Evolutionary conservation across 2,113 vertebrate species (phyloP), one percentile per base, ranked within the genome.

Genomic region (Zingel zingel): DNA sequence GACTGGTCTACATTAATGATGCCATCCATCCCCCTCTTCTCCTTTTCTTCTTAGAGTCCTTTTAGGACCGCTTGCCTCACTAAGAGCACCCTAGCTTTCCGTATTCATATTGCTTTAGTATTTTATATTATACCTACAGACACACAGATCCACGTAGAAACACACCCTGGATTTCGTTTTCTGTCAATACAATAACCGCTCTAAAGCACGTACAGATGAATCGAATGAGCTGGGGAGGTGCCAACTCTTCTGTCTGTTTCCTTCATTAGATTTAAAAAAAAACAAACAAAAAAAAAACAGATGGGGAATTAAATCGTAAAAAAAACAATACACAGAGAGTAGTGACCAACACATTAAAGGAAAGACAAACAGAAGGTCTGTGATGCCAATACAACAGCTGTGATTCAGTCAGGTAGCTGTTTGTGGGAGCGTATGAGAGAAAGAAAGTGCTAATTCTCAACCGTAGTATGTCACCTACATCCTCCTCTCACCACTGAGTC

Each of bases 401-500:
- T 70, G 76, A 82, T 45, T 23, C 18, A 59, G 54, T 53, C 50
- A 82, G 59, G 79, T 73, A 30, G 36, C 45, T 48, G 73, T 33
- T 21, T 76, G 53, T 50, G 14, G 65, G 77, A 59, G 68, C 62
- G 75, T 63, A 36, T n/a, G 56, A 82, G 39, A 81, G 51, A 66
- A 65, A 71, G 30, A 56, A 18, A 85, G 50, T 47, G 71, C 8
- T 82, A 30, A 81, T 64, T 57, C 58, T 70, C 65, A 79, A 43
- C 54, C 1, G 53, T 75, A 86, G 72, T 77, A 69, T 67, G 71
- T 88, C 82, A 82, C 67, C 62, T 67, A 15, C 77, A 75, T 69
- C 88, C 51, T 88, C 78, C 70, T 91, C 77, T 84, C 88, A 85
- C 57, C 79, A 39, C 19, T 86, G 81, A 91, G 47, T 81, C 85